Conservation (phyloP, 2,888 invertebrate species). For the Erpobdella octoculata region DNA sequence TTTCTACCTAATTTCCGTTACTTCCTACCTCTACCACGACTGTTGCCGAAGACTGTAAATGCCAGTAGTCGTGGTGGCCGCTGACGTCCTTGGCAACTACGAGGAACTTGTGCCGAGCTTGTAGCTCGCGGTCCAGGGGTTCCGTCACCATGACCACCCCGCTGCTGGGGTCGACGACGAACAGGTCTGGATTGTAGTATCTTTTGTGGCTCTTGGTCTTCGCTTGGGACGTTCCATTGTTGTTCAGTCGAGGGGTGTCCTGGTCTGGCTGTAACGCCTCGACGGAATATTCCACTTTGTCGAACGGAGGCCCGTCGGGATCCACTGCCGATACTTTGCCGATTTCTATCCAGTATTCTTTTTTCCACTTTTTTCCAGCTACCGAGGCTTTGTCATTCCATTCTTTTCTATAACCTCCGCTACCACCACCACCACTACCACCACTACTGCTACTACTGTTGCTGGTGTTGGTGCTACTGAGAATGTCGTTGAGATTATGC, state of each 20-base stretch:
- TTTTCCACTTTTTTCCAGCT: background rate
- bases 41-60: background rate
- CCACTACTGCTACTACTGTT: background rate
- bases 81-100: slow-evolving; percentile 30
- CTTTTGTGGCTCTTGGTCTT: background rate
- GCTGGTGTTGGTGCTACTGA: background rate
- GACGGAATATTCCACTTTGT: slow-evolving; percentile 26
- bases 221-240: background rate
- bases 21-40: background rate
- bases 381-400: background rate
- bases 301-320: slow-evolving; percentile 33
- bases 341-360: slow-evolving; percentile 11
- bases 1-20: background rate
- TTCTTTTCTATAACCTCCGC: background rate
- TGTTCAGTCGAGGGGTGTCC: background rate
- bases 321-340: slow-evolving; percentile 30
- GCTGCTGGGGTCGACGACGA: slow-evolving; percentile 28
- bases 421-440: background rate
- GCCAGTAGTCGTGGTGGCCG: background rate
- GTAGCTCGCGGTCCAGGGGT: slow-evolving; percentile 32
- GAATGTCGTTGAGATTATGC: background rate
- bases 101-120: slow-evolving; percentile 26
- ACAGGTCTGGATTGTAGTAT: slow-evolving; percentile 25
- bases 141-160: slow-evolving; percentile 30
- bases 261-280: slow-evolving; percentile 45